Evolutionary conservation across 2,797 vertebrate species (phyloP), one percentile per base, ranked within the genome.

Genomic region (Spondyliosoma cantharus): DNA sequence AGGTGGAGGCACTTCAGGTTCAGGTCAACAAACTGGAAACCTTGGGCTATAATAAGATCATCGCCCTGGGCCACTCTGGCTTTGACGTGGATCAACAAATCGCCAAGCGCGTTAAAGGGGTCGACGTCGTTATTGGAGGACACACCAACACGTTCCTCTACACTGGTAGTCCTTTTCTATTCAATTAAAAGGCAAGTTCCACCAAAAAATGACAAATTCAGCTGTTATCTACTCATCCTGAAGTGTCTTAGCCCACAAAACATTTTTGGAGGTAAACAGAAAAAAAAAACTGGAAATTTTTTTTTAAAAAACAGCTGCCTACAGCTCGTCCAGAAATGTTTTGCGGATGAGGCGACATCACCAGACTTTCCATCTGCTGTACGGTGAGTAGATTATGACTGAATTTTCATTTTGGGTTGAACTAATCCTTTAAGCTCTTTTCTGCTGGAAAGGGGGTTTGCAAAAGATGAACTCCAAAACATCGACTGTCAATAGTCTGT

Each of bases 81-180:
- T 98, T 98, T 78, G 75, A 90, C 0, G 90, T 94, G 65, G 97
- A 98, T 85, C 91, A 94, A 90, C 91, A 89, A n/a, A 97, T 98
- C 1, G 97, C 97, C 56, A 95, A 92, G 67, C 96, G 90, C 50
- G 97, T 98, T 58, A 95, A 75, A 82, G 96, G 96, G 0, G 92
- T 98, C 12, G 97, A 98, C 12, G 84, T 98, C 9, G 97, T 98
- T 42, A 92, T 98, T 3, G 97, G 97, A 88, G 97, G 97, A 90
- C 97, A 98, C 85, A 94, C 96, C 72, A 98, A 98, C 91, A 98
- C 97, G 0, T 98, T 98, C 91, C 96, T 98, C 54, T 98, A 96
- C 62, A 96, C 95, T 89, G 97, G 97, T 98, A 94, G n/a, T 80
- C 6, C 12, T 37, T 2, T 32, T 73, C 25, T 22, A 6, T 45